phyloP scores from a whole-genome alignment of 1,140 invertebrate genomes.

The Drosophila insularis region DNA sequence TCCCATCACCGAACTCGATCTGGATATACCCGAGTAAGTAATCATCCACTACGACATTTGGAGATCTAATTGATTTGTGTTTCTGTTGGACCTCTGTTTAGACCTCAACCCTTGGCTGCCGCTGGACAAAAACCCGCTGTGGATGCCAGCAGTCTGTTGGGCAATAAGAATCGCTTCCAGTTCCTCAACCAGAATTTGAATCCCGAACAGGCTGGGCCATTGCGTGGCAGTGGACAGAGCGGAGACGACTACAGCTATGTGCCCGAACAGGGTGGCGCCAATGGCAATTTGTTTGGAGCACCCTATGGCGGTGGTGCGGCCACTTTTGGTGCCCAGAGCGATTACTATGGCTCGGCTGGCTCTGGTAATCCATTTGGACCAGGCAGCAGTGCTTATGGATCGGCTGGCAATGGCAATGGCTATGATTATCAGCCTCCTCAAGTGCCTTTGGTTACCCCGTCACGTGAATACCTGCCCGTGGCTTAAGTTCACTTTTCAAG shows the following conservation, averaged over 20 bases:
- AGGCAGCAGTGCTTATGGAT: constrained; percentile 32
- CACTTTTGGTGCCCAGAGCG: neutral
- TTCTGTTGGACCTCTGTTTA: constrained; percentile 10
- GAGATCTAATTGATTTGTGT: neutral
- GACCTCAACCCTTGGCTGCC: constrained; percentile 57
- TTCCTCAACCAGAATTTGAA: constrained; percentile 76
- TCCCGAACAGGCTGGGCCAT: constrained; percentile 50
- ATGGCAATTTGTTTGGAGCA: constrained; percentile 30
- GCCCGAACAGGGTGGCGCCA: constrained; percentile 20
- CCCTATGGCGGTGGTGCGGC: constrained; percentile 21
- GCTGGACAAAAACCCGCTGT: constrained; percentile 51
- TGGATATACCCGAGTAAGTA: constrained; percentile 81
- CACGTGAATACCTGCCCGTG: constrained; percentile 69
- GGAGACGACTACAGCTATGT: constrained; percentile 76
- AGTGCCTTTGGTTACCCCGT: constrained; percentile 50
- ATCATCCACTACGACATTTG: neutral
- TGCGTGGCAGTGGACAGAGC: constrained; percentile 73
- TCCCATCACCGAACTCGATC: constrained; percentile 80
- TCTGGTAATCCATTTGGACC: constrained; percentile 32
- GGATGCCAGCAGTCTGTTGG: constrained; percentile 67
- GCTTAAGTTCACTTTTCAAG: constrained; percentile 46
- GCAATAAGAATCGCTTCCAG: constrained; percentile 78
- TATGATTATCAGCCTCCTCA: constrained; percentile 62
- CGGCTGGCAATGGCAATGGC: constrained; percentile 47
- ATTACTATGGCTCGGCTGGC: constrained; percentile 16